A percentile compares a stretch with the other conserved stretches of the same genome.
phyloP scores from a whole-genome alignment of 1,140 invertebrate species.

The Zaprionus kolodkinae region DNA sequence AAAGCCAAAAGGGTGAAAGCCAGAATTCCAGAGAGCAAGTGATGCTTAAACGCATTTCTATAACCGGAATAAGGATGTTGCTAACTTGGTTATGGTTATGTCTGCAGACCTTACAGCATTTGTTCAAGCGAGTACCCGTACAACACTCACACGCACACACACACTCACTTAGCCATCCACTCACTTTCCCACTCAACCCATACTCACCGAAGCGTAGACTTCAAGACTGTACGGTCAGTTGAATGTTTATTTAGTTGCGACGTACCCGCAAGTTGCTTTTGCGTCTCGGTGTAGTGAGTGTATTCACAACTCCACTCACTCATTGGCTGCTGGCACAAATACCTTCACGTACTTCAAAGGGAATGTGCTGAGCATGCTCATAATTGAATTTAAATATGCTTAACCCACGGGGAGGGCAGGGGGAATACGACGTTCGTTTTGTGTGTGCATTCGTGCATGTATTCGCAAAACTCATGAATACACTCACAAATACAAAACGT shows the following conservation, averaged over 20 bases:
- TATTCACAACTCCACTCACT: conserved; percentile 5
- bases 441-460: background rate
- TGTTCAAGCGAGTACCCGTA: conserved; percentile 6
- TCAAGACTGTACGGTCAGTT: conserved; percentile 34
- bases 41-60: conserved; percentile 74
- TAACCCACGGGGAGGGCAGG: background rate
- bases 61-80: conserved; percentile 71
- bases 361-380: background rate
- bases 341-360: background rate
- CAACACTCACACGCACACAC: conserved; percentile 13
- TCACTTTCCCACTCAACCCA: too few relatives aligned
- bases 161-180: background rate
- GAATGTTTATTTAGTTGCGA: conserved; percentile 32
- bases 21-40: conserved; percentile 58
- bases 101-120: conserved; percentile 16
- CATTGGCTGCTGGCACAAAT: background rate
- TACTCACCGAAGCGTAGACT: conserved; percentile 10
- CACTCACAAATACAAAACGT: background rate
- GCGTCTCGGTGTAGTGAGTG: background rate
- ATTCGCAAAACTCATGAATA: background rate
- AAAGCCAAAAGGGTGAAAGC: conserved; percentile 50
- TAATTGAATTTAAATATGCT: conserved; percentile 10
- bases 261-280: conserved; percentile 20
- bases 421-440: background rate
- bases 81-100: conserved; percentile 74